Conservation (phyloP, 2,113 vertebrate species). For the Plecotus auritus region DNA sequence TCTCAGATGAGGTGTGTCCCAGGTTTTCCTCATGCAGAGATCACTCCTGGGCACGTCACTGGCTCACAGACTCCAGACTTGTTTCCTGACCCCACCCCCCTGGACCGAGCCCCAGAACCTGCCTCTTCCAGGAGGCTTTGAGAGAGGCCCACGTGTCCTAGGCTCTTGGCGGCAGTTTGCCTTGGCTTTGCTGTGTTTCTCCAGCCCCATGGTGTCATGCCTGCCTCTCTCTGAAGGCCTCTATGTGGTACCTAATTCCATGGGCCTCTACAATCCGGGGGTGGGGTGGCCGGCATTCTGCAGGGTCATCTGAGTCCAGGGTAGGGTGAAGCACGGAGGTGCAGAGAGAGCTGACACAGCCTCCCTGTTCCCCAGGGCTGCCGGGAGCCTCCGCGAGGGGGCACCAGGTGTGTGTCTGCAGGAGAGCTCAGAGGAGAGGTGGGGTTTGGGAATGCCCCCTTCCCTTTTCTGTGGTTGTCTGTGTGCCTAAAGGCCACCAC, state of each 20-base stretch:
- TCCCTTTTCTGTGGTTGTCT: neutral
- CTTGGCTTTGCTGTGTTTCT: neutral
- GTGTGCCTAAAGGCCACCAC: neutral
- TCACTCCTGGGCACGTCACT: neutral
- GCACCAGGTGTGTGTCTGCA: neutral
- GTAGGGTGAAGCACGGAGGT: neutral
- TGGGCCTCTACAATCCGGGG: too few relatives aligned
- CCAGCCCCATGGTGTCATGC: fast-evolving
- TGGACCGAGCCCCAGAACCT: neutral
- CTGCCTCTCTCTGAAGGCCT: neutral
- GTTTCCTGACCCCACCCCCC: neutral
- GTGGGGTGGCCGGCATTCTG: neutral
- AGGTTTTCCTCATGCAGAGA: neutral
- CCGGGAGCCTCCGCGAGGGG: too few relatives aligned
- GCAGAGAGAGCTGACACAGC: neutral
- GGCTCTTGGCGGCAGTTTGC: fast-evolving
- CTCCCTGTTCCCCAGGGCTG: fast-evolving
- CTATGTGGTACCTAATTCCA: neutral
- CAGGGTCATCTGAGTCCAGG: neutral
- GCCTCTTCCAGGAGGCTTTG: neutral
- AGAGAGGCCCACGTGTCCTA: fast-evolving
- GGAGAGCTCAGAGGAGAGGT: neutral
- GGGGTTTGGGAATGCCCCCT: neutral
- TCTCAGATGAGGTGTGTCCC: neutral
- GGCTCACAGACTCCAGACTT: neutral